These are phyloP conservation scores for Cladorhizidae sp. DNA, from an alignment of 37 sponge, comb jelly and placozoan genomes.

Conservation along the genomic window DNA sequence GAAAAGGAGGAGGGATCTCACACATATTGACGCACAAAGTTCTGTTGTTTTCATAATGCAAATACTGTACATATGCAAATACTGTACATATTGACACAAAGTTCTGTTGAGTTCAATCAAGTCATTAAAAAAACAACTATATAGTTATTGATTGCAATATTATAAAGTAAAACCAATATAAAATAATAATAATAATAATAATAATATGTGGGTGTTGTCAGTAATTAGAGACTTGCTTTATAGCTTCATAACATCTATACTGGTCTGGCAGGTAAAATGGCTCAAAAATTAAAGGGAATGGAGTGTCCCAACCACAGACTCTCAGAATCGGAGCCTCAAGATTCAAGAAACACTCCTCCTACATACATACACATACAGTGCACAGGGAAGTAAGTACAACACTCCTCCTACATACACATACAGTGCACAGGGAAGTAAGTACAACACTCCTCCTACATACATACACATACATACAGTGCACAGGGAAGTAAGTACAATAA, in stretches of 20 bases:
- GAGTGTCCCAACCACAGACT: conserved; percentile 98
- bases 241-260: conserved; percentile 93
- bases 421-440: background rate
- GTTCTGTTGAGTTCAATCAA: too few relatives aligned
- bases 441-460: too few relatives aligned
- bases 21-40: too few relatives aligned
- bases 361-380: background rate
- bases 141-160: too few relatives aligned
- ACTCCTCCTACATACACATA: background rate
- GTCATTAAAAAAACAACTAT: too few relatives aligned
- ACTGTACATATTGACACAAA: too few relatives aligned
- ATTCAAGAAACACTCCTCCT: conserved; percentile 92
- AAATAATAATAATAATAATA: too few relatives aligned
- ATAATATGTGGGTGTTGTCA: conserved; percentile 1
- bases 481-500: background rate
- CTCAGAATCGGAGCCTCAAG: conserved; percentile 97
- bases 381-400: background rate
- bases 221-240: conserved; percentile 75
- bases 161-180: too few relatives aligned
- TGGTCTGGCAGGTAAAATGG: conserved; percentile 97
- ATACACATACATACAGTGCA: background rate
- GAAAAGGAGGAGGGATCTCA: too few relatives aligned
- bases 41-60: too few relatives aligned
- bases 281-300: conserved; percentile 94
- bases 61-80: too few relatives aligned